These are phyloP conservation scores for Eledona agricola DNA, from an alignment of 2,888 invertebrate species.

Conservation along the genomic window DNA sequence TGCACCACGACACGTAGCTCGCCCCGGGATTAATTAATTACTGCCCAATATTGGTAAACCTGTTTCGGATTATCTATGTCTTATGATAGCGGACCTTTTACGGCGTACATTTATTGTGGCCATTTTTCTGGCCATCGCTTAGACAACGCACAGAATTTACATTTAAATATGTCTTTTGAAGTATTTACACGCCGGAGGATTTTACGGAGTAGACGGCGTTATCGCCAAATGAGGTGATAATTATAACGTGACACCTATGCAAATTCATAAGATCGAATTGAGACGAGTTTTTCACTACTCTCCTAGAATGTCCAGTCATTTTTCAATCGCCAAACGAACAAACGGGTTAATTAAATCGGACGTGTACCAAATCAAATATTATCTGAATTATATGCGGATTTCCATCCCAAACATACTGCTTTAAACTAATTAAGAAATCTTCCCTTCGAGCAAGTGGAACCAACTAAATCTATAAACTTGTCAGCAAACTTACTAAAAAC, in stretches of 20 bases:
- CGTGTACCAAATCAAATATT: slow-evolving; percentile 27
- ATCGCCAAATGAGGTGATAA: slow-evolving; percentile 48
- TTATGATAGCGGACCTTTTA: slow-evolving; percentile 55
- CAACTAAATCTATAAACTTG: too few relatives aligned
- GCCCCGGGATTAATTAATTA: slow-evolving; percentile 57
- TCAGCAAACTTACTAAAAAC: too few relatives aligned
- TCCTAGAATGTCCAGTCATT: slow-evolving; percentile 9
- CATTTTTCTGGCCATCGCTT: slow-evolving; percentile 39
- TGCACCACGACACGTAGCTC: slow-evolving; percentile 51
- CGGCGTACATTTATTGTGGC: slow-evolving; percentile 53
- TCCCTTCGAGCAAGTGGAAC: not conserved
- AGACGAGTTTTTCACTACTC: slow-evolving; percentile 29
- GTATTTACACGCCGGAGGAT: slow-evolving; percentile 46
- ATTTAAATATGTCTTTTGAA: slow-evolving; percentile 49
- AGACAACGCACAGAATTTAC: slow-evolving; percentile 35
- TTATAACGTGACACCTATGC: slow-evolving; percentile 42
- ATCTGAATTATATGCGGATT: slow-evolving; percentile 21
- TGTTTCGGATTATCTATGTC: slow-evolving; percentile 53
- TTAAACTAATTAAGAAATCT: slow-evolving; percentile 10
- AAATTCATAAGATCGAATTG: slow-evolving; percentile 25
- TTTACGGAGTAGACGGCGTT: slow-evolving; percentile 47
- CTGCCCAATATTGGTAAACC: slow-evolving; percentile 53
- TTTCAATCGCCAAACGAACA: slow-evolving; percentile 15
- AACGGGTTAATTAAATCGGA: slow-evolving; percentile 19
- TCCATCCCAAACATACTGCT: slow-evolving; percentile 11